Conservation (phyloP, 2,797 vertebrate genomes). For the Hozukius guyotensis region DNA sequence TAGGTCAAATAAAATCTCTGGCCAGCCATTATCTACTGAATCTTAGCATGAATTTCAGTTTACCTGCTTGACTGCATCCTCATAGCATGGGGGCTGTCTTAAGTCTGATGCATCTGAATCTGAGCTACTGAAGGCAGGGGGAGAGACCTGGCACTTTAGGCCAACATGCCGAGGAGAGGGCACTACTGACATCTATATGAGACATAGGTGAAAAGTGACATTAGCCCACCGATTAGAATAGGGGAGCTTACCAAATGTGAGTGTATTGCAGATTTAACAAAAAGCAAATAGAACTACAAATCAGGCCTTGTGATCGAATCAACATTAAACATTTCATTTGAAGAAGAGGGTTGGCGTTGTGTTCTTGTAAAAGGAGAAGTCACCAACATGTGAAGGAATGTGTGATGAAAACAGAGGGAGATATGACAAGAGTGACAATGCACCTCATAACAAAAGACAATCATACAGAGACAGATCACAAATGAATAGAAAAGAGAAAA, state of each 20-base stretch:
- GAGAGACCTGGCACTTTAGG: conserved; percentile 88
- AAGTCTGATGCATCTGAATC: conserved; percentile 87
- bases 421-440: conserved; percentile 41
- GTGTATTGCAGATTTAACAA: background rate
- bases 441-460: conserved; percentile 35
- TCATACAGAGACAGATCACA: conserved; percentile 49
- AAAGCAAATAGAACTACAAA: background rate
- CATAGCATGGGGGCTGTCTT: conserved; percentile 94
- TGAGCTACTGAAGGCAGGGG: conserved; percentile 90
- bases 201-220: conserved; percentile 78
- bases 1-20: conserved; percentile 45
- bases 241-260: conserved; percentile 38
- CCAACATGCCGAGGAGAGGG: conserved; percentile 87
- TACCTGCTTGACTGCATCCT: conserved; percentile 98
- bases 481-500: conserved; percentile 58
- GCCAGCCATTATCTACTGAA: conserved; percentile 58
- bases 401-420: conserved; percentile 51
- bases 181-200: conserved; percentile 88
- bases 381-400: conserved; percentile 33
- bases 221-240: conserved; percentile 63
- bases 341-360: conserved; percentile 45
- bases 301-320: conserved; percentile 11
- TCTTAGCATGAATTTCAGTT: conserved; percentile 69
- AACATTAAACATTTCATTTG: conserved; percentile 12
- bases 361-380: conserved; percentile 33